phyloP scores from a whole-genome alignment of 2,113 vertebrate species.

The Pimephales promelas region DNA sequence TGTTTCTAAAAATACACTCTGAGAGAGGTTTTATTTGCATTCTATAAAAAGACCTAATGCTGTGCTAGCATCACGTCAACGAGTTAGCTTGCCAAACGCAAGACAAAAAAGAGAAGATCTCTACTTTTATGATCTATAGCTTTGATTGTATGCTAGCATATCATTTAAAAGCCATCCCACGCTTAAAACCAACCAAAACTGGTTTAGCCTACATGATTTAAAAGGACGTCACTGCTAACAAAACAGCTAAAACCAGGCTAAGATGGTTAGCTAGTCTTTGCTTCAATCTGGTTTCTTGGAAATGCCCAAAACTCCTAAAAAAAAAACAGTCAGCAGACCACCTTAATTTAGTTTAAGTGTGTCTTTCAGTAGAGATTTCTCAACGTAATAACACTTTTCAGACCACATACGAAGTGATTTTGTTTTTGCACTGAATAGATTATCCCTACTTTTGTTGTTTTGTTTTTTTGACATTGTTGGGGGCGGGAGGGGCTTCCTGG shows the following conservation, averaged over 20 bases:
- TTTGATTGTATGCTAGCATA: neutral
- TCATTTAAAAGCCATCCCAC: neutral
- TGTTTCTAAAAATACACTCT: neutral
- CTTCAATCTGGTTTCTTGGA: neutral
- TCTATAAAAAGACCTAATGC: neutral
- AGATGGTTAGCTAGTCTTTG: neutral
- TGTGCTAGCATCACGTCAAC: neutral
- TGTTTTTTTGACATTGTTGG: too few species aligned
- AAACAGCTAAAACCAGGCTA: neutral
- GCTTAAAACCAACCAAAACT: neutral
- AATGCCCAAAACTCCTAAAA: too few species aligned
- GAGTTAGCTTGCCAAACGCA: neutral
- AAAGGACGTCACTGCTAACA: neutral
- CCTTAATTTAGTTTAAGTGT: too few species aligned
- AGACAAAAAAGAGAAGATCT: neutral
- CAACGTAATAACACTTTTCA: neutral
- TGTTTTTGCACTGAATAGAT: neutral
- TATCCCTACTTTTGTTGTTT: neutral
- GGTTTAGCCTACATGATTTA: neutral
- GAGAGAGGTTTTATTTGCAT: neutral
- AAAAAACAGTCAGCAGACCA: too few species aligned
- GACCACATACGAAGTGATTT: neutral
- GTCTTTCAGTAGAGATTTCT: neutral
- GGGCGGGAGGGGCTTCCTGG: neutral
- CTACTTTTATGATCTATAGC: neutral